Evolutionary conservation across 2,888 invertebrate genomes (phyloP).

Genomic region (Eristalis tenax): DNA sequence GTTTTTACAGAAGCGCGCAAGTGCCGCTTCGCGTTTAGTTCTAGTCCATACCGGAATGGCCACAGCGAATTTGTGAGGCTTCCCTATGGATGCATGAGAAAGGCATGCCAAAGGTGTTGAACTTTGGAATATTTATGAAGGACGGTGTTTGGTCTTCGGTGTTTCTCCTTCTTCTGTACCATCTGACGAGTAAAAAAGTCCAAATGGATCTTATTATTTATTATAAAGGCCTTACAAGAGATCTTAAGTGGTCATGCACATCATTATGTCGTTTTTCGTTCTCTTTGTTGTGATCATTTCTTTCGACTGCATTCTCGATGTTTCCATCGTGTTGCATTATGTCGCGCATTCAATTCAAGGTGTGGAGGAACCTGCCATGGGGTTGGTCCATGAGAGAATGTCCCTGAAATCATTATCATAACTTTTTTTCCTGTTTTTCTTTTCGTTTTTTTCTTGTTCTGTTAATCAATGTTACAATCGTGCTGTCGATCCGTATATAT

Average conservation of each 20-base stretch:
- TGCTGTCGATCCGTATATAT: conserved; percentile 8
- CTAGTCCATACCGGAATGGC: conserved; percentile 28
- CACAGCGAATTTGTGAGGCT: conserved; percentile 57
- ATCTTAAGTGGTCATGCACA: conserved; percentile 1
- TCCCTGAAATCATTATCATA: conserved; percentile 28
- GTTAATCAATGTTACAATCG: conserved; percentile 41
- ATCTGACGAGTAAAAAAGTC: background rate
- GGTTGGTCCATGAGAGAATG: conserved; percentile 23
- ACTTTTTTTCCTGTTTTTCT: background rate
- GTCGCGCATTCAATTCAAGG: conserved; percentile 11
- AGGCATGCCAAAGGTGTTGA: conserved; percentile 44
- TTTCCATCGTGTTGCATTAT: conserved; percentile 12
- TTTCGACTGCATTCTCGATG: conserved; percentile 19
- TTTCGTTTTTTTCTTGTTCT: conserved; percentile 9
- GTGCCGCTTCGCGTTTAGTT: conserved; percentile 43
- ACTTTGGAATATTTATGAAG: conserved; percentile 38
- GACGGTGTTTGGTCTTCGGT: background rate
- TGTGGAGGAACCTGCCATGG: conserved; percentile 9
- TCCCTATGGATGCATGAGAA: conserved; percentile 12
- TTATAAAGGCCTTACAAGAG: background rate
- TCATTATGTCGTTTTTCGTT: background rate
- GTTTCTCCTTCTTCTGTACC: background rate
- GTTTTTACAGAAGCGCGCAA: conserved; percentile 44
- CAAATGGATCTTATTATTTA: background rate
- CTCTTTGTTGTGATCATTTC: background rate